A percentile compares a stretch with the other conserved stretches of the same genome.
phyloP scores from a whole-genome alignment of 2,888 invertebrate genomes.

The Melikaiella ostensackeni region DNA sequence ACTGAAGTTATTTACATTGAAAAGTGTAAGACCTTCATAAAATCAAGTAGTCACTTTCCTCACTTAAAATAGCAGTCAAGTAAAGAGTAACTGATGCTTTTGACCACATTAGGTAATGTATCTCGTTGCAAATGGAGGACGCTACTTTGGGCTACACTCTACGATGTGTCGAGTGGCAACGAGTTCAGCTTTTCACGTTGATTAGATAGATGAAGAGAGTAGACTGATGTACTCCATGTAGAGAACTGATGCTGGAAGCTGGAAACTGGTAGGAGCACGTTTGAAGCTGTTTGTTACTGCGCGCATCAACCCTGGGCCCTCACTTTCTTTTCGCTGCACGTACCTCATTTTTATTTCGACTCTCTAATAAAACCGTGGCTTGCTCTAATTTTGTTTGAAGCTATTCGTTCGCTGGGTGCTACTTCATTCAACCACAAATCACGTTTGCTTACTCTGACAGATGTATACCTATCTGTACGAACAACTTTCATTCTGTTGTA shows the following conservation, averaged over 20 bases:
- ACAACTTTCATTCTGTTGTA: not conserved
- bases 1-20: no score
- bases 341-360: constrained; percentile 69
- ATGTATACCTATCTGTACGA: constrained; percentile 25
- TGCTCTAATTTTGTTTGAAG: constrained; percentile 62
- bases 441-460: constrained; percentile 42
- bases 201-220: constrained; percentile 49
- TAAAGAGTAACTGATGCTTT: not conserved
- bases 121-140: not conserved
- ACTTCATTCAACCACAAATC: constrained; percentile 55
- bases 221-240: constrained; percentile 7
- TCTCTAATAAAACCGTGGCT: constrained; percentile 62
- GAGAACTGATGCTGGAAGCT: constrained; percentile 18
- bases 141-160: not conserved
- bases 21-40: no score
- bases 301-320: constrained; percentile 25
- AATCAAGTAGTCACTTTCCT: no score
- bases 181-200: constrained; percentile 42
- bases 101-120: not conserved
- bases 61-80: no score
- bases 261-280: constrained; percentile 5
- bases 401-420: constrained; percentile 54
- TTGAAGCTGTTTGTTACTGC: constrained; percentile 39
- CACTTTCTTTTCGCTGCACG: constrained; percentile 63
- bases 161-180: constrained; percentile 6